Evolutionary conservation across 1,140 invertebrate species (phyloP).

Genomic region (Coenobita brevimanus): DNA sequence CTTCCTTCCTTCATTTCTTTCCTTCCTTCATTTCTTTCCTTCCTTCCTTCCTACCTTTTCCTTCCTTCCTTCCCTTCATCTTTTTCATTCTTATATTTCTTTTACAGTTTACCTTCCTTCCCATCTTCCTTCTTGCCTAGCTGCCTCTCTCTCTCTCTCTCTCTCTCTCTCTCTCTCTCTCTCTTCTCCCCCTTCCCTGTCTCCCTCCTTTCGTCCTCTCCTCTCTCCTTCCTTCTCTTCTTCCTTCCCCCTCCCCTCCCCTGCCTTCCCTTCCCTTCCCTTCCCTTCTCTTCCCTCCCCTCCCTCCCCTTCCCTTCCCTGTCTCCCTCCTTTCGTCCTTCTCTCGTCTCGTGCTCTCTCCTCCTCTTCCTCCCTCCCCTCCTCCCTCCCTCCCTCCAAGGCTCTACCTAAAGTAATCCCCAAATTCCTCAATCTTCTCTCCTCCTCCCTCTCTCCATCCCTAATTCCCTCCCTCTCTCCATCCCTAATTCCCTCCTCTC

Average conservation of each 20-base stretch:
- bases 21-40: slow-evolving; percentile 43
- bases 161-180: background rate
- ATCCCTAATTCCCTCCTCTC: background rate
- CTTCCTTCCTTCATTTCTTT: slow-evolving; percentile 9
- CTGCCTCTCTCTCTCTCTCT: background rate
- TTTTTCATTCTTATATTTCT: background rate
- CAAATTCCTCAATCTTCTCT: background rate
- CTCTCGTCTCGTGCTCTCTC: background rate
- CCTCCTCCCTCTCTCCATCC: background rate
- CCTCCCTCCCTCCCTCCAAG: background rate
- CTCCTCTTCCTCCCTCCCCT: background rate
- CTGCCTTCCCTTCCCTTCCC: background rate
- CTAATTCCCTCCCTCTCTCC: background rate
- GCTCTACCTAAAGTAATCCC: background rate
- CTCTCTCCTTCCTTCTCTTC: background rate
- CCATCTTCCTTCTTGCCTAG: background rate
- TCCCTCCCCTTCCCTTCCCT: slow-evolving; percentile 3
- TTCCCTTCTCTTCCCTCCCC: background rate
- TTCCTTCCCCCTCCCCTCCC: background rate
- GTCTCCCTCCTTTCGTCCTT: background rate
- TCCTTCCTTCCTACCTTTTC: slow-evolving; percentile 3
- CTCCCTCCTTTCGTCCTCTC: background rate
- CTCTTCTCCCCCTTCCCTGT: background rate
- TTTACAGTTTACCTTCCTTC: background rate
- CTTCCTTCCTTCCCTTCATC: background rate